Evolutionary conservation across 2,113 vertebrate genomes (phyloP).

Genomic region (Oncorhynchus tshawytscha): DNA sequence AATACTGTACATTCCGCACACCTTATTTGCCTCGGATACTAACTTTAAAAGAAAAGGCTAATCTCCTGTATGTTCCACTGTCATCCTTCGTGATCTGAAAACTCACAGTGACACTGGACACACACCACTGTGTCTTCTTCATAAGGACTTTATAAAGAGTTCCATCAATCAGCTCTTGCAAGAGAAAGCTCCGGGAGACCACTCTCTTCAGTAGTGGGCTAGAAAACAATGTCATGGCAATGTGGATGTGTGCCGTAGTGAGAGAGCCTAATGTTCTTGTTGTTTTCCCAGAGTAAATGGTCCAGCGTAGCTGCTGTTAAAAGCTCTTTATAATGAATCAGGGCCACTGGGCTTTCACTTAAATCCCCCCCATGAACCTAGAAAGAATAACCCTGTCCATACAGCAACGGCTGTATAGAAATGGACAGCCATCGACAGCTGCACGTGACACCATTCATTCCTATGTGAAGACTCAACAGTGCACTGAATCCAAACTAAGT

Average conservation of each 20-base stretch:
- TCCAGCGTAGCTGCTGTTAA: slow-evolving; percentile 36
- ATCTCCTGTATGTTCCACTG: too few relatives aligned
- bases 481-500: too few relatives aligned
- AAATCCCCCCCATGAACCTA: too few relatives aligned
- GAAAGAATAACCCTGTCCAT: not conserved
- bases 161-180: not conserved
- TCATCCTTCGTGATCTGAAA: too few relatives aligned
- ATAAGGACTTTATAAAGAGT: not conserved
- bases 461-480: too few relatives aligned
- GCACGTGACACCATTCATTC: too few relatives aligned
- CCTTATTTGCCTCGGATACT: too few relatives aligned
- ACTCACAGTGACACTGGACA: too few relatives aligned
- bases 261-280: slow-evolving; percentile 19
- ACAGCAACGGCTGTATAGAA: not conserved
- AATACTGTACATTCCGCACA: not conserved
- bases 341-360: slow-evolving; percentile 4
- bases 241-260: slow-evolving; percentile 18
- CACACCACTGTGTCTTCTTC: not conserved
- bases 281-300: slow-evolving; percentile 23
- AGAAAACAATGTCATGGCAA: not conserved
- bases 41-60: too few relatives aligned
- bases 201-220: not conserved
- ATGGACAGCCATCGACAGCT: too few relatives aligned
- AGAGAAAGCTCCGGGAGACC: not conserved
- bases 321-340: slow-evolving; percentile 47